Percentiles rank a stretch among this genome's conserved stretches.
These are phyloP conservation scores for Agelaius tricolor DNA, from an alignment of 2,113 vertebrate genomes.

Conservation along the genomic window DNA sequence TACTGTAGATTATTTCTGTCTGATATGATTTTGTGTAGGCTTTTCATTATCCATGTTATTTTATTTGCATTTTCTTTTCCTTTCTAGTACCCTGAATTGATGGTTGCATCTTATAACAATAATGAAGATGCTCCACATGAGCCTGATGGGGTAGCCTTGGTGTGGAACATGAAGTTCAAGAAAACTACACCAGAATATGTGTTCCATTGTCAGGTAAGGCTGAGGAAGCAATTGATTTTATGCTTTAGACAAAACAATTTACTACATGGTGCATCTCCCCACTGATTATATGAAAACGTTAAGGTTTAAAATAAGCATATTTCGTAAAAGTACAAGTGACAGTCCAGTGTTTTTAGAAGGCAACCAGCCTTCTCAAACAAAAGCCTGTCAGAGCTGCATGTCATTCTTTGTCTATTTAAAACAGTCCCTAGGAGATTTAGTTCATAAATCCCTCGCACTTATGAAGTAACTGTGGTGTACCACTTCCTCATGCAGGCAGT, in stretches of 20 bases:
- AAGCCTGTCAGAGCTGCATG: slow-evolving; percentile 62
- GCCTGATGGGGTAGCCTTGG: slow-evolving; percentile 93
- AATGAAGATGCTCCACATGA: slow-evolving; percentile 97
- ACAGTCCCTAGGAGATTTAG: slow-evolving; percentile 71
- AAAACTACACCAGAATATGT: slow-evolving; percentile 96
- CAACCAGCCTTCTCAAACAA: slow-evolving; percentile 58
- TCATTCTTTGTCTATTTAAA: slow-evolving; percentile 78
- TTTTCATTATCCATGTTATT: not conserved
- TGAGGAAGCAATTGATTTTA: not conserved
- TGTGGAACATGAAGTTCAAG: slow-evolving; percentile 99
- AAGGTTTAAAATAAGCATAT: slow-evolving; percentile 64
- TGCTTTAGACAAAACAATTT: not conserved
- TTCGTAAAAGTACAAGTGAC: slow-evolving; percentile 58
- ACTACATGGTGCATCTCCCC: not conserved
- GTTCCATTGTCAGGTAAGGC: slow-evolving; percentile 95
- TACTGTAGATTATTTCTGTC: slow-evolving; percentile 7
- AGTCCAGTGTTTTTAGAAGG: slow-evolving; percentile 69
- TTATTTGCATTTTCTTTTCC: not conserved
- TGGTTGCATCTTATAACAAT: slow-evolving; percentile 98
- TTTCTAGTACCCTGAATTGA: slow-evolving; percentile 89
- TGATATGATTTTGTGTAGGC: not conserved
- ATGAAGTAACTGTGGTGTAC: slow-evolving; percentile 85
- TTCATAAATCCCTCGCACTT: slow-evolving; percentile 83
- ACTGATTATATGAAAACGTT: slow-evolving; percentile 14
- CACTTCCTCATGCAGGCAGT: slow-evolving; percentile 85